Evolutionary conservation across 2,113 vertebrate genomes (phyloP), one percentile per base, ranked within the genome.

Genomic region (Stigmatopora nigra): DNA sequence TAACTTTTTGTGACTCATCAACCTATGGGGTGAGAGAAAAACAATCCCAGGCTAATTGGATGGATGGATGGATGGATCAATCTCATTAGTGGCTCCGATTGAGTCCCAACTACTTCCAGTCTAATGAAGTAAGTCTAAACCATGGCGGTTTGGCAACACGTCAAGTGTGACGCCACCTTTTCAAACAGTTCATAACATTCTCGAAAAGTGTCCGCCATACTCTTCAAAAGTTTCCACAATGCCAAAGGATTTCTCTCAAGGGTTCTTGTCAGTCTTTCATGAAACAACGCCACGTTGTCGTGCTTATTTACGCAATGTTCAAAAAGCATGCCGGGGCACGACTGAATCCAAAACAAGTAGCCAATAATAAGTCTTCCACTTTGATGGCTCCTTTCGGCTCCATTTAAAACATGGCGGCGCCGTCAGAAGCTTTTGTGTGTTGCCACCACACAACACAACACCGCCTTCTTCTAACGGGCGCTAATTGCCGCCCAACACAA

Each of bases 401-500:
- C 31, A 64, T 55, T 68, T 72, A 57, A 70, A 38, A 56, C 22
- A 56, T 14, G 13, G 22, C 51, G 38, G 55, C 36, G 65, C 65
- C 52, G 69, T 73, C 53, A 69, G 56, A 63, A 55, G 13, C 2
- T 44, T 25, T 35, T 44, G 52, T 71, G 63, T 17, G 67, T n/a
- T 55, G 19, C 52, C 44, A 4, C 36, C 36, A 63, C 45, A 52
- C 46, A 71, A 63, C 45, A 52, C 46, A 71, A 64, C 11, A 47
- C 12, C 17, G 1, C 53, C 22, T 56, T 56, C 53, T 56, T 49
- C 64, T 83, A 69, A 70, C 82, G 60, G 71, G 36, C 22, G 41
- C 71, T 88, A 82, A 86, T 83, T 82, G 78, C 65, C 7, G 67
- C 65, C 55, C 38, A 45, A 77, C 72, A 61, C 76, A 80, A 80